Evolutionary conservation across 2,888 invertebrate species (phyloP), one percentile per base, ranked within the genome.

Genomic region (Cryptocephalus moraei): DNA sequence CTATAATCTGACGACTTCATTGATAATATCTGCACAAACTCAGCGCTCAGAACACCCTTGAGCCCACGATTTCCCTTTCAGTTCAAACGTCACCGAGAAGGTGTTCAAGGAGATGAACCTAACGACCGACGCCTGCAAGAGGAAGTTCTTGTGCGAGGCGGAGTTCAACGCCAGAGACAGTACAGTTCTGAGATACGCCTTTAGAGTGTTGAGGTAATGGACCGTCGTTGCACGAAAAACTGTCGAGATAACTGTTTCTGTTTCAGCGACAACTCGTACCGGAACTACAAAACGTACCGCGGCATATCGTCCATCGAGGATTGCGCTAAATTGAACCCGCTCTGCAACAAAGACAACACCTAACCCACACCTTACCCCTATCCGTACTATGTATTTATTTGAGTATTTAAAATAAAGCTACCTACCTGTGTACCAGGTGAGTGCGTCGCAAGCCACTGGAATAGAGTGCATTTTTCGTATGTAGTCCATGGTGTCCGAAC

Each of bases 381-480:
- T 22, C 22, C 2, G 6, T 22, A 22, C 22, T 22, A 22, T 6
- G 22, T 22, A 22, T 22, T 22, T 22, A 22, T 22, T 22, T 22
- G 3, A 22, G 6, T 22, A 22, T 22, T 22, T 22, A 22, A 4
- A 22, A 22, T 22, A 22, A 22, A 22, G 22, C 45, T 12, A 52
- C 66, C 68, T 62, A 80, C 81, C 81, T 61, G 77, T 78, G 65
- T 82, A 85, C 84, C 87, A 88, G 56, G 80, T 80, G 45, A 92
- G 72, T 43, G 82, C 80, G 72, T 92, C 91, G 47, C 80, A 75
- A 9, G 91, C 89, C 51, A 84, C 80, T 4, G 84, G 78, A 55
- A 90, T 75, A 6, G 90, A 91, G 67, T 84, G 76, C 79, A 92
- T 86, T 54, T 84, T 81, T 56, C 86, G 80, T 58, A 91, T 86